Base-by-base conservation (phyloP, 2,797 vertebrate genomes). In the Gadopsis marmoratus region DNA sequence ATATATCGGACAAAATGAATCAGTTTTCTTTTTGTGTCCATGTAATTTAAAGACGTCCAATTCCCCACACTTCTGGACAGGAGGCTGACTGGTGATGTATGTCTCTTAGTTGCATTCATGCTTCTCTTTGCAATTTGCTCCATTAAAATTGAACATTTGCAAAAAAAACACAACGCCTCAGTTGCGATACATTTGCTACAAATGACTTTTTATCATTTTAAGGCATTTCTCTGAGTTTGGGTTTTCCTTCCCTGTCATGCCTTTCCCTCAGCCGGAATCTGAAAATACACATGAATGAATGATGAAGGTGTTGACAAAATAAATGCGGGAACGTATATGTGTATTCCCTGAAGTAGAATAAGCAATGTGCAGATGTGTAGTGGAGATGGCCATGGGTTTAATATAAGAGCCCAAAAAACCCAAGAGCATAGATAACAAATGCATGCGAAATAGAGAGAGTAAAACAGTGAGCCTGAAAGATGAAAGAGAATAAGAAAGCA, bases 401-500 rank as follows among this genome's bases (percentile, higher is more conserved):
- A 80, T 69, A 51, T 71, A 60, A 71, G 19, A 74, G 26, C 26
- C 43, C 8, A 11, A 23, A 77, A 82, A 73, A 35, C 8, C 39
- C 21, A 35, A 48, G 50, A 37, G 65, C 72, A 64, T 60, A 64
- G 54, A 86, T 81, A 87, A 82, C 21, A 85, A 74, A 81, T 81
- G 33, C 35, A 74, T 82, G 68, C 83, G 65, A 85, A 84, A 87
- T 37, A 59, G 76, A 71, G 64, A 69, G 62, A 82, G 79, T 72
- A 61, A 79, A 86, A 79, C 56, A 86, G 77, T 11, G 29, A 81
- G 81, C 39, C 68, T 79, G 75, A 69, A 47, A 91, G 88, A 92
- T 92, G 79, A 93, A 93, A 94, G 82, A 87, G 89, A 92, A 92
- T 92, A 64, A 74, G 43, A 39, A 79, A 91, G 69, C 51, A 80